Evolutionary conservation across 1,140 invertebrate species (phyloP).

Genomic region (Centruroides sculpturatus): DNA sequence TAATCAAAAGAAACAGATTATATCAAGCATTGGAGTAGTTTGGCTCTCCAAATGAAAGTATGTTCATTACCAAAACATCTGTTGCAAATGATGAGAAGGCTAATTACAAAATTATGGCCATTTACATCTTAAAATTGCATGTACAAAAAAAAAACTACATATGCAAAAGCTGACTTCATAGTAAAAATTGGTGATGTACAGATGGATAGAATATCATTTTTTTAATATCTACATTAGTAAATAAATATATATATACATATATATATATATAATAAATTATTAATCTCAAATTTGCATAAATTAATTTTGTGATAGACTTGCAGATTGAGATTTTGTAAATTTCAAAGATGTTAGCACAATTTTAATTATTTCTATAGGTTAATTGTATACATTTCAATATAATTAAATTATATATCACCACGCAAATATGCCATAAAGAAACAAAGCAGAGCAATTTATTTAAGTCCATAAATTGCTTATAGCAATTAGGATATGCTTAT

Average conservation of each 20-base stretch:
- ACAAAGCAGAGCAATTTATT: background rate
- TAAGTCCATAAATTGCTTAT: background rate
- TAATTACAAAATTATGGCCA: slow-evolving; percentile 10
- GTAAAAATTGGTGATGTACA: background rate
- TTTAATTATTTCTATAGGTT: background rate
- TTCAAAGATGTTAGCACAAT: background rate
- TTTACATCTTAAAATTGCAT: slow-evolving; percentile 7
- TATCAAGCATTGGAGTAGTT: slow-evolving; percentile 8
- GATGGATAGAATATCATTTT: background rate
- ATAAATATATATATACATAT: background rate
- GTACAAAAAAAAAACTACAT: slow-evolving; percentile 1
- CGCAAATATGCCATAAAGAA: no score
- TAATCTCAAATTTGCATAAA: background rate
- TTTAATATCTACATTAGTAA: background rate
- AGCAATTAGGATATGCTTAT: no score
- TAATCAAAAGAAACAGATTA: slow-evolving; percentile 12
- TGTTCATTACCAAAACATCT: slow-evolving; percentile 12
- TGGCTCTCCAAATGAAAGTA: slow-evolving; percentile 4
- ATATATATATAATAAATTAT: background rate
- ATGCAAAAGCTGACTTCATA: background rate
- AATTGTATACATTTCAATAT: background rate
- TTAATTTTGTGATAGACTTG: background rate
- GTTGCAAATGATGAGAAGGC: slow-evolving; percentile 8
- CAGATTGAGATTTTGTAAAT: background rate
- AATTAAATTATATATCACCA: no score